Base-by-base conservation (phyloP, 1,140 invertebrate genomes). In the Notospermus geniculatus region DNA sequence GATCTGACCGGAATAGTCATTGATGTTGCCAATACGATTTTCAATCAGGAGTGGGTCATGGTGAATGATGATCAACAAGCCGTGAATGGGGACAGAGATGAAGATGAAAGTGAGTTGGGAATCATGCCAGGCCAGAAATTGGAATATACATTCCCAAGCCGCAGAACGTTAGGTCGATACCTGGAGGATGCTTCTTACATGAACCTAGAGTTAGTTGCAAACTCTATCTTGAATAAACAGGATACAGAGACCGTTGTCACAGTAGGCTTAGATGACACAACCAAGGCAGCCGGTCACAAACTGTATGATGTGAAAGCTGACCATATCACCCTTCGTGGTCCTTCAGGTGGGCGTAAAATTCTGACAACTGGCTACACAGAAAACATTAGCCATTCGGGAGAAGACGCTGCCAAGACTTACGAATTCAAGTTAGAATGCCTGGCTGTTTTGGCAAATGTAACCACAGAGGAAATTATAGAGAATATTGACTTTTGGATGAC, bases 211-310 rank as follows among this genome's bases (percentile, higher is more conserved):
- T 43, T 13, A 13, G 39, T 43, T 43, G 39, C 39, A 13, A 11
- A 43, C 11, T n/a, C 11, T 13, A 43, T 43, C 39, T n/a, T 43
- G 11, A 43, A 43, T n/a, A 43, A 43, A 43, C 11, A 43, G 39
- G 39, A 43, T n/a, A n/a, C n/a, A n/a, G n/a, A n/a, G n/a, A 43
- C 11, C 39, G n/a, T 43, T 43, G 39, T 43, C 39, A 43, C 39
- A 43, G 39, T 43, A 43, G 39, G 39, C n/a, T n/a, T 43, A 13
- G 39, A 43, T 43, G 39, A 43, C n/a, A 43, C 39, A 43, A 43
- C 39, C 11, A 43, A 43, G 39, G 39, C 39, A 43, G 39, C 39
- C n/a, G 39, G 39, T 43, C 39, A 43, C n/a, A 11, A n/a, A 13
- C 39, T 11, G 11, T 43, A 43, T 43, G 39, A 43, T 43, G 39